Evolutionary conservation across 1,140 invertebrate genomes (phyloP).

Genomic region (Heliconius congener): DNA sequence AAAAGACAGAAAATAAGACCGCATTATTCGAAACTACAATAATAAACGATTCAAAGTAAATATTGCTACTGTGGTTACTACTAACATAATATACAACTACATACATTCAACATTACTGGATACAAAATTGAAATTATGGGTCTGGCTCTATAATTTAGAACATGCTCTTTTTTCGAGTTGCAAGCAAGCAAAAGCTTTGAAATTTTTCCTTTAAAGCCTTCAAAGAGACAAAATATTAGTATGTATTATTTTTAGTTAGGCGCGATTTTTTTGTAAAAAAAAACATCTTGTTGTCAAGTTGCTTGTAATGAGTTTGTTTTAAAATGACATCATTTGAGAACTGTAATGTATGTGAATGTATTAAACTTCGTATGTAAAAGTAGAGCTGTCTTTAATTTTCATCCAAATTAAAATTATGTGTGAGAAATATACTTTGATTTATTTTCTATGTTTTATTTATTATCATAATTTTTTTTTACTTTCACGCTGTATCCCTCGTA

Average conservation of each 20-base stretch:
- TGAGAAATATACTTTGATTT: too few species aligned
- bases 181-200: slow-evolving; percentile 1
- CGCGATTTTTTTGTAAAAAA: background rate
- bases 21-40: background rate
- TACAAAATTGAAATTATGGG: slow-evolving; percentile 6
- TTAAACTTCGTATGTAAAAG: too few species aligned
- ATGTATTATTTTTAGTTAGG: background rate
- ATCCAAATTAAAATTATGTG: too few species aligned
- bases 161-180: slow-evolving; percentile 7
- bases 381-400: too few species aligned
- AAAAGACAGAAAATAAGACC: too few species aligned
- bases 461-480: too few species aligned
- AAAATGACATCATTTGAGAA: background rate
- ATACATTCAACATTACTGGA: background rate
- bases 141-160: background rate
- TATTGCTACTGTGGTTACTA: background rate
- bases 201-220: slow-evolving; percentile 2
- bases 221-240: slow-evolving; percentile 9
- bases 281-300: background rate
- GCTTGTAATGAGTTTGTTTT: background rate
- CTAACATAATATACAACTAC: background rate
- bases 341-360: background rate
- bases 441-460: too few species aligned
- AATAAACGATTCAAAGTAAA: background rate
- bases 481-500: too few species aligned